Evolutionary conservation across 2,113 vertebrate genomes (phyloP).

Genomic region (Seriola rivoliana): DNA sequence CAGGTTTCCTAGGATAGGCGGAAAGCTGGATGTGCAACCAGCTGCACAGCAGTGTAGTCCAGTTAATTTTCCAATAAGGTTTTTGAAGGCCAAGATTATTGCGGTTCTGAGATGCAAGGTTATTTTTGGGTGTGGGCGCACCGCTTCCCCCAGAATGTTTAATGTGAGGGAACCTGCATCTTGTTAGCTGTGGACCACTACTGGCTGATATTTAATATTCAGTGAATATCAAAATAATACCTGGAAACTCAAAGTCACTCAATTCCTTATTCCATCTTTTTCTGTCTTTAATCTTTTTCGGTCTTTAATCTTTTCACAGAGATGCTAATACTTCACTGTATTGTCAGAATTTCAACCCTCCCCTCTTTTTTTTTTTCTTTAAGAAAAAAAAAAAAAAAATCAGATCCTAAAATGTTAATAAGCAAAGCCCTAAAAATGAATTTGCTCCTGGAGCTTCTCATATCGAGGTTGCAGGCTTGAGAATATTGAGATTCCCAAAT

Average conservation of each 20-base stretch:
- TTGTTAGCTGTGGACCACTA: not conserved
- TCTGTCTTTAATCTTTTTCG: not conserved
- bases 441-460: slow-evolving; percentile 14
- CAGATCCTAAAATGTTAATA: slow-evolving; percentile 20
- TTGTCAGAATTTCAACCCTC: not conserved
- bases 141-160: not conserved
- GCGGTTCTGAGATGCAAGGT: not conserved
- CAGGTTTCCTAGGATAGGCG: slow-evolving; percentile 12
- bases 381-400: too few species aligned
- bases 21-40: not conserved
- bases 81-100: not conserved
- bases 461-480: slow-evolving; percentile 1
- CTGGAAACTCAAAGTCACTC: not conserved
- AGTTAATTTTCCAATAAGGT: not conserved
- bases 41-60: not conserved
- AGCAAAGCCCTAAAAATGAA: not conserved
- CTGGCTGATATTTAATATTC: slow-evolving; percentile 10
- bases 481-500: slow-evolving; percentile 15
- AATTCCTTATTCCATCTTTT: not conserved
- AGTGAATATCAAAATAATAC: not conserved
- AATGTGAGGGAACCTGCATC: slow-evolving; percentile 7
- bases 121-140: slow-evolving; percentile 1
- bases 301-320: not conserved
- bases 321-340: not conserved
- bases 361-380: not conserved